These are phyloP conservation scores for Gopherus evgoodei DNA, from an alignment of 2,113 vertebrate genomes.

Conservation along the genomic window DNA sequence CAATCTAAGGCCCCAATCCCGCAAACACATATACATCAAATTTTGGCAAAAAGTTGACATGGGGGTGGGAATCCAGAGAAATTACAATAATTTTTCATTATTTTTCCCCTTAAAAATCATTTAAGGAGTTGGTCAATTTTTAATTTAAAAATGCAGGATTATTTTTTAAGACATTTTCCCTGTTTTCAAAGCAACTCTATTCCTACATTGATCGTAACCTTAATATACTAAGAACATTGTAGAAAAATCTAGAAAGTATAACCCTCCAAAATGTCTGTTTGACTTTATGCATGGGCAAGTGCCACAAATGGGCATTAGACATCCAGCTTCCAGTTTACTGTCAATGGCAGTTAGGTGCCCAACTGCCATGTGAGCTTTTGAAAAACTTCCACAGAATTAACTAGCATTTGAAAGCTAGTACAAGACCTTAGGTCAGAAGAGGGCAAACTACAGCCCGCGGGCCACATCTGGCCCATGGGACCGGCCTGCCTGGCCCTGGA, in stretches of 20 bases:
- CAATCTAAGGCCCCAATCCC: not conserved
- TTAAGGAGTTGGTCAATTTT: not conserved
- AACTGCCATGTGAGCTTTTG: not conserved
- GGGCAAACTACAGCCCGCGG: no score
- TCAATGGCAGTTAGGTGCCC: not conserved
- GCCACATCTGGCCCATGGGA: no score
- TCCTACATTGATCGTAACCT: not conserved
- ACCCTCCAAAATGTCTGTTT: not conserved
- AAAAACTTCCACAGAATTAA: not conserved
- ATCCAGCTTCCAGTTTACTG: no score
- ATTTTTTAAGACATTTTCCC: not conserved
- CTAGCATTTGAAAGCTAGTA: not conserved
- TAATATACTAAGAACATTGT: no score
- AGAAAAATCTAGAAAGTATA: no score
- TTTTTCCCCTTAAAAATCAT: not conserved
- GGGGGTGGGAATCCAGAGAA: not conserved
- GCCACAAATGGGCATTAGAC: no score
- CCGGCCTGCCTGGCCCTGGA: no score
- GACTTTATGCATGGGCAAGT: not conserved
- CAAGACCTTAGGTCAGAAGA: not conserved
- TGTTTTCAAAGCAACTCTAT: not conserved
- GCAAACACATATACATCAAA: not conserved
- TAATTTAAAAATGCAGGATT: not conserved
- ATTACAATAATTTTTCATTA: not conserved
- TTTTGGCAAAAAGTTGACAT: not conserved